Percentiles rank a stretch among this genome's conserved stretches.
Conservation (phyloP, 2,888 invertebrate genomes). For the Trissolcus brochymenae region DNA sequence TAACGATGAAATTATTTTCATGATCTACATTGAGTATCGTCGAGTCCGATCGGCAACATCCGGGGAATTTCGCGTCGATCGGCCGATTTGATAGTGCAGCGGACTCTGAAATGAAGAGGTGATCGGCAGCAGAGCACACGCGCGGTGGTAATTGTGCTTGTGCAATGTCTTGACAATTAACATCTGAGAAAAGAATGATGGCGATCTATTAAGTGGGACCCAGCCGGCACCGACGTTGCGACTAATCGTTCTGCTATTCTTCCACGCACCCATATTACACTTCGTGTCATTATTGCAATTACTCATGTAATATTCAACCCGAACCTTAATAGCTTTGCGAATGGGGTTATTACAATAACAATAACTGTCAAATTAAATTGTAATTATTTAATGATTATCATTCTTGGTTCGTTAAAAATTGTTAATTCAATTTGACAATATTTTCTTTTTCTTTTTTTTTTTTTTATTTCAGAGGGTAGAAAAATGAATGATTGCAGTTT, state of each 20-base stretch:
- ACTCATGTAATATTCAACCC: constrained; percentile 36
- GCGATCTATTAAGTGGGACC: constrained; percentile 57
- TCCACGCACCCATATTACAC: constrained; percentile 38
- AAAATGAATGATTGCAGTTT: background rate
- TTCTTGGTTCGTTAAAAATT: background rate
- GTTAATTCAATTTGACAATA: too few relatives aligned
- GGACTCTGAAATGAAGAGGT: constrained; percentile 15
- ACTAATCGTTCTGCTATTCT: constrained; percentile 39
- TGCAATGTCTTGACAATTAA: constrained; percentile 71
- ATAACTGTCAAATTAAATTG: constrained; percentile 39
- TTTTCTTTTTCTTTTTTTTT: background rate
- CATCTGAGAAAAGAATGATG: constrained; percentile 61
- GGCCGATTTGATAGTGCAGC: background rate
- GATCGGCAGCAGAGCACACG: constrained; percentile 41
- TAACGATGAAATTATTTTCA: background rate
- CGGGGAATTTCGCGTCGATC: constrained; percentile 6
- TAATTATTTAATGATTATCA: constrained; percentile 10
- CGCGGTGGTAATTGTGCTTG: constrained; percentile 68
- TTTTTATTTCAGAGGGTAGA: background rate
- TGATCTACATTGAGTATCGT: background rate
- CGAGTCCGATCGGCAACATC: background rate
- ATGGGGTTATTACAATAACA: constrained; percentile 30
- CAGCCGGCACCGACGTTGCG: constrained; percentile 3
- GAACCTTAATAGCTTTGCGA: constrained; percentile 29
- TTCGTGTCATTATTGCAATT: constrained; percentile 35